A percentile compares a stretch with the other conserved stretches of the same genome.
phyloP scores from a whole-genome alignment of 2,888 invertebrate species.

The Tanytarsus gracilentus region DNA sequence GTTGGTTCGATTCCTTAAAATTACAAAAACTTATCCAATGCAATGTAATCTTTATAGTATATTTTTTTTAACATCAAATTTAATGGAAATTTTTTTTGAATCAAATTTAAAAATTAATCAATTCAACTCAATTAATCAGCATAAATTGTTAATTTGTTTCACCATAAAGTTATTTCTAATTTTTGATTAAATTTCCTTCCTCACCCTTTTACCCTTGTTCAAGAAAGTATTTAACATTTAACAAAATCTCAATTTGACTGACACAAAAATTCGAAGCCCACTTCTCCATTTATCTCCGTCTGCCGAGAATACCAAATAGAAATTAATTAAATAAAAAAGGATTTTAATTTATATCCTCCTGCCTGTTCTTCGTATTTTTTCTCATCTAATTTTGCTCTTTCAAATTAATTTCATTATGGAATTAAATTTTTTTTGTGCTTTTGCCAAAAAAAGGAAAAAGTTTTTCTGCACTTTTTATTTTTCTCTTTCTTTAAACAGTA shows the following conservation, averaged over 20 bases:
- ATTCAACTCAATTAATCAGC: not conserved
- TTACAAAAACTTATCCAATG: no score
- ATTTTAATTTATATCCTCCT: constrained; percentile 27
- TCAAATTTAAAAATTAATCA: no score
- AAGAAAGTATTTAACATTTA: not conserved
- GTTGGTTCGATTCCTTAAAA: no score
- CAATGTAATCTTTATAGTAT: no score
- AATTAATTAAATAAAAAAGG: constrained; percentile 29
- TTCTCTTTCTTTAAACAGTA: not conserved
- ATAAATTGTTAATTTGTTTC: not conserved
- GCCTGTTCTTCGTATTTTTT: not conserved
- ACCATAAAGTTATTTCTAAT: not conserved
- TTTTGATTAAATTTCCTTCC: not conserved
- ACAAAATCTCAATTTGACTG: not conserved
- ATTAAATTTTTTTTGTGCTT: constrained; percentile 25
- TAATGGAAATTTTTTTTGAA: no score
- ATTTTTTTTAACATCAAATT: no score
- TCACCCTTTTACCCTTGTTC: no score
- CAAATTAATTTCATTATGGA: constrained; percentile 29
- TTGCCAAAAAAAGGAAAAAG: not conserved
- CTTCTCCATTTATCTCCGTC: not conserved
- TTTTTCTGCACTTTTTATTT: constrained; percentile 1
- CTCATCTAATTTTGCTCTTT: constrained; percentile 13
- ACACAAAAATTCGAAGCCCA: not conserved
- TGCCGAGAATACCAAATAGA: constrained; percentile 27